Evolutionary conservation across 2,113 vertebrate species (phyloP).

Genomic region (Gnathonemus longibarbis): DNA sequence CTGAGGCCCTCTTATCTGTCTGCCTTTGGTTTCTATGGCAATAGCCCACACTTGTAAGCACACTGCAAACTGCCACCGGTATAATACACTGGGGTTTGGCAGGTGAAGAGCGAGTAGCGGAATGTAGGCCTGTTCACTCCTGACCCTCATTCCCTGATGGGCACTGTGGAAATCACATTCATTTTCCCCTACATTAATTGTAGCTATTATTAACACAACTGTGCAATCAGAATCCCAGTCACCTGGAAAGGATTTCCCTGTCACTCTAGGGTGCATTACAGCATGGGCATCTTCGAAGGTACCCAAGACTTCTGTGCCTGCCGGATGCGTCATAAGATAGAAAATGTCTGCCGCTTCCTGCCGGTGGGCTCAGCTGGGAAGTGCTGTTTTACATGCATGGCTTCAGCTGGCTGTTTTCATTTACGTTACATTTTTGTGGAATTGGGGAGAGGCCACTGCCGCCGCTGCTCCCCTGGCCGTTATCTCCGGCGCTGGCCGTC

Average conservation of each 20-base stretch:
- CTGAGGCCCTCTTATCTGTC: slow-evolving; percentile 19
- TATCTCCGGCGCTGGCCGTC: not conserved
- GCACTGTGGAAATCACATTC: slow-evolving; percentile 16
- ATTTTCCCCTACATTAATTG: slow-evolving; percentile 22
- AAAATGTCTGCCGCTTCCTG: slow-evolving; percentile 47
- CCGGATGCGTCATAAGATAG: slow-evolving; percentile 47
- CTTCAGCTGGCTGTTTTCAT: not conserved
- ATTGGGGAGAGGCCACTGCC: not conserved
- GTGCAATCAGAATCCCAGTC: slow-evolving; percentile 19
- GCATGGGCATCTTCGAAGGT: not conserved
- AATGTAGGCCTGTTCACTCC: not conserved
- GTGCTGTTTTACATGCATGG: not conserved
- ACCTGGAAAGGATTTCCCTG: slow-evolving; percentile 17
- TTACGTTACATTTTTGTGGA: not conserved
- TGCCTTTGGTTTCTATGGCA: slow-evolving; percentile 42
- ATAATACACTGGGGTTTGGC: not conserved
- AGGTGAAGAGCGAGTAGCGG: not conserved
- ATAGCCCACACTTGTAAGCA: slow-evolving; percentile 24
- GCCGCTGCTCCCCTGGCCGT: not conserved
- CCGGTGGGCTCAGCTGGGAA: slow-evolving; percentile 31
- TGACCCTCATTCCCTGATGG: slow-evolving; percentile 17
- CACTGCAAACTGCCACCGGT: slow-evolving; percentile 17
- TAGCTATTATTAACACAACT: slow-evolving; percentile 24
- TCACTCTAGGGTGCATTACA: not conserved
- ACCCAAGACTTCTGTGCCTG: slow-evolving; percentile 21